Base-by-base conservation (phyloP, 2,888 invertebrate species). In the Clanis bilineata region DNA sequence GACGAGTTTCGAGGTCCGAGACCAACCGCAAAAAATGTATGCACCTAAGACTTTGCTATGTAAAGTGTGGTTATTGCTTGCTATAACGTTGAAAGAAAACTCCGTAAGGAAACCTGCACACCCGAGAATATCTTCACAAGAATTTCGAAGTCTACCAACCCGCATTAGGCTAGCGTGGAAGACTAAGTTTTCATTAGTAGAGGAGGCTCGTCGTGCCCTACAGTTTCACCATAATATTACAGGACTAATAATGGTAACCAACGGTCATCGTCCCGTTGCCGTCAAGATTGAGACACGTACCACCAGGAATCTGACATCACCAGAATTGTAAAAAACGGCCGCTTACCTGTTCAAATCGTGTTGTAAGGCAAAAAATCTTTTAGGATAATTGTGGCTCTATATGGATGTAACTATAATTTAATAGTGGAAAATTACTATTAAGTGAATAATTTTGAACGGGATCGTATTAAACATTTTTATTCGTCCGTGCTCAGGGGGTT, bases 211-310 rank as follows among this genome's bases (percentile, higher is more conserved):
- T n/a, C n/a, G n/a, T n/a, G n/a, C n/a, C n/a, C n/a, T n/a, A n/a
- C n/a, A n/a, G n/a, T n/a, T n/a, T n/a, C 62, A 62, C 64, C 73
- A 76, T 77, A 59, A 60, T 60, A 64, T 63, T 64, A 75, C 75
- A 82, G 80, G 66, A 66, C 70, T 82, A 82, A 84, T 82, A 82
- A 79, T 81, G 83, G 67, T 73, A 74, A 76, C 76, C 71, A 72
- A 10, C 32, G 28, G 71, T 55, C 64, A 65, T 56, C 62, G 71
- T 72, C 66, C 80, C 79, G 80, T 83, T 83, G 81, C 66, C 62
- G 68, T 64, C 65, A 67, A 75, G 62, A 69, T 64, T 64, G 67
- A 75, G 62, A 69, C 71, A 68, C 73, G 72, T 74, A 75, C 76
- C 74, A 68, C 62, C 64, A 62, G 68, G 72, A 70, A 77, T 72